phyloP scores from a whole-genome alignment of 2,888 invertebrate species.

The Sussaba pulchella region DNA sequence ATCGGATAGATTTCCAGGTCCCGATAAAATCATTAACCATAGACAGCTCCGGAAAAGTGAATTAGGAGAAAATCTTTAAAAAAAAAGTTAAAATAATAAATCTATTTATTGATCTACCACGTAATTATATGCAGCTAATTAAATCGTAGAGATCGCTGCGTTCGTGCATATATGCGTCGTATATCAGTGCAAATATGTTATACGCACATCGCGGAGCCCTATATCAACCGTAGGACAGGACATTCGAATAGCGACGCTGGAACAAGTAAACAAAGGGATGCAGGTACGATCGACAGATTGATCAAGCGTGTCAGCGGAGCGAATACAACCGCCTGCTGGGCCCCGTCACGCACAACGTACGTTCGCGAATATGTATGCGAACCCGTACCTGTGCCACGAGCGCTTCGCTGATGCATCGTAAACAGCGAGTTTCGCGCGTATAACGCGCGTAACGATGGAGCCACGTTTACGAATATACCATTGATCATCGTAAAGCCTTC shows the following conservation, averaged over 20 bases:
- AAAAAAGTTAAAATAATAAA: not conserved
- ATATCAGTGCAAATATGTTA: conserved; percentile 36
- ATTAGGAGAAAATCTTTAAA: too few species aligned
- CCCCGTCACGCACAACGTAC: conserved; percentile 50
- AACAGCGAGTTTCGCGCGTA: conserved; percentile 50
- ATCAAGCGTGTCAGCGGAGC: conserved; percentile 62
- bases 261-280: conserved; percentile 64
- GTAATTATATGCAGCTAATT: not conserved
- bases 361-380: conserved; percentile 44
- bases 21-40: too few species aligned
- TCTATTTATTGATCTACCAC: not conserved
- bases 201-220: conserved; percentile 16
- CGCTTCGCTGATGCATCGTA: conserved; percentile 62
- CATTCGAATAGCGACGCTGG: conserved; percentile 69
- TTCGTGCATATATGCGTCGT: conserved; percentile 18
- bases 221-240: conserved; percentile 43
- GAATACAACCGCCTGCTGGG: conserved; percentile 59
- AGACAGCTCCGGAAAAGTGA: too few species aligned
- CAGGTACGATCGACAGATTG: conserved; percentile 63
- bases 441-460: conserved; percentile 48
- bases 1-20: too few species aligned
- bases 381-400: conserved; percentile 12
- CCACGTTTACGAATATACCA: conserved; percentile 28
- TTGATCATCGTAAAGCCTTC: conserved; percentile 36
- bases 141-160: not conserved